Conservation (phyloP, 2,113 vertebrate species). For the Ciconia boyciana region DNA sequence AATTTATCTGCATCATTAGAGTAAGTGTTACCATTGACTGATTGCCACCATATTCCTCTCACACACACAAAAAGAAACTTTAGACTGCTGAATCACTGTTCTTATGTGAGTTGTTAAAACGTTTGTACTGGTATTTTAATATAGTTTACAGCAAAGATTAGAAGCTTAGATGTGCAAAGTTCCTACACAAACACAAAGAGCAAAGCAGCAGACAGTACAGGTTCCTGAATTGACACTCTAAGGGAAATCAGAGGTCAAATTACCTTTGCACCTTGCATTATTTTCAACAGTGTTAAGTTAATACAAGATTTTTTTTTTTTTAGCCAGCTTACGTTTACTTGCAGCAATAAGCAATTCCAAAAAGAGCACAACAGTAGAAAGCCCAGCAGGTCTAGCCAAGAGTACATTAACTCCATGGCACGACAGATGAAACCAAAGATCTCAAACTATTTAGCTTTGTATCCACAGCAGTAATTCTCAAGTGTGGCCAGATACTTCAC, state of each 20-base stretch:
- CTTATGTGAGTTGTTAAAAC: slow-evolving; percentile 1
- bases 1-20: slow-evolving; percentile 68
- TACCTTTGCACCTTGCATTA: not conserved
- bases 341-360: not conserved
- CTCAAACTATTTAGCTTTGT: not conserved
- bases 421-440: not conserved
- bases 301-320: not conserved
- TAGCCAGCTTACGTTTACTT: not conserved
- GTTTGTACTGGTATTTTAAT: slow-evolving; percentile 45
- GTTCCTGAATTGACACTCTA: not conserved
- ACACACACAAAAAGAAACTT: not conserved
- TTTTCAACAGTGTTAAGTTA: not conserved
- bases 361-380: not conserved
- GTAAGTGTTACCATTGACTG: slow-evolving; percentile 35
- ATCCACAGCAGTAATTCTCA: not conserved
- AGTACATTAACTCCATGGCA: not conserved
- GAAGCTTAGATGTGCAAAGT: not conserved
- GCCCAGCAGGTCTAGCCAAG: not conserved
- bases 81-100: slow-evolving; percentile 36
- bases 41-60: slow-evolving; percentile 27
- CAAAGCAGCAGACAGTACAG: not conserved
- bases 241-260: not conserved
- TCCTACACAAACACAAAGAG: not conserved
- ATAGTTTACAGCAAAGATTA: not conserved
- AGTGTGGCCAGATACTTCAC: not conserved